Base-by-base conservation (phyloP, 2,113 vertebrate genomes). In the Motacilla alba region DNA sequence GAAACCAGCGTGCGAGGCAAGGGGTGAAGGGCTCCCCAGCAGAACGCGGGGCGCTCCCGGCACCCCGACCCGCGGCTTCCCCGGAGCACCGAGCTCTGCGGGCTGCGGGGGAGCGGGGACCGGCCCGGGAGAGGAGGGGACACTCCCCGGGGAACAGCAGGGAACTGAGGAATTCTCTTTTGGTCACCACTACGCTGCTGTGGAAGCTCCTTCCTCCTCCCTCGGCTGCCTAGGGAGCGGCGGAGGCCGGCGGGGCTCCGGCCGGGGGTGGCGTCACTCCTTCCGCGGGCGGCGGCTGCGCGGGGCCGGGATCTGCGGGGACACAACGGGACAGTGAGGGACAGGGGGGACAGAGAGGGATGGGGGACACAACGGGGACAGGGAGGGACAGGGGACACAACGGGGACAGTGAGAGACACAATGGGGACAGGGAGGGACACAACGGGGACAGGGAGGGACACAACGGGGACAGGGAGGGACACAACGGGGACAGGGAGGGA, bases 221-320 rank as follows among this genome's bases (percentile, higher is more conserved):
- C 68, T 66, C 7, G 95, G 18, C n/a, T 37, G 72, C 85, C 93
- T 89, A 98, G 46, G 97, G 98, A 30, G 98, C 98, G 1, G 98
- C 97, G 0, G 98, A 96, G 56, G 96, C 98, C 1, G 98, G 96
- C 7, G 98, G 97, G 43, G 98, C 98, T 59, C 96, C 92, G n/a
- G 98, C 97, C 1, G 98, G 98, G 16, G 95, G 98, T 0, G 98
- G 97, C 33, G 98, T 98, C n/a, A 99, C 97, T 46, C 98, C 98
- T n/a, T 99, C 99, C 6, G 98, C 94, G 7, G 98, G 96, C 0
- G 89, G 97, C 0, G 87, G 98, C 96, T 98, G 56, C 13, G 98
- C 96, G 9, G 96, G 96, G 41, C 97, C 94, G 4, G 97, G 96
- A 93, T 98, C 98, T 98, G 97, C 46, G 37, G 85, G 28, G 67